Percentiles rank a stretch among this genome's conserved stretches.
Evolutionary conservation across 2,797 vertebrate genomes (phyloP).

Genomic region (Chromobotia macracanthus): DNA sequence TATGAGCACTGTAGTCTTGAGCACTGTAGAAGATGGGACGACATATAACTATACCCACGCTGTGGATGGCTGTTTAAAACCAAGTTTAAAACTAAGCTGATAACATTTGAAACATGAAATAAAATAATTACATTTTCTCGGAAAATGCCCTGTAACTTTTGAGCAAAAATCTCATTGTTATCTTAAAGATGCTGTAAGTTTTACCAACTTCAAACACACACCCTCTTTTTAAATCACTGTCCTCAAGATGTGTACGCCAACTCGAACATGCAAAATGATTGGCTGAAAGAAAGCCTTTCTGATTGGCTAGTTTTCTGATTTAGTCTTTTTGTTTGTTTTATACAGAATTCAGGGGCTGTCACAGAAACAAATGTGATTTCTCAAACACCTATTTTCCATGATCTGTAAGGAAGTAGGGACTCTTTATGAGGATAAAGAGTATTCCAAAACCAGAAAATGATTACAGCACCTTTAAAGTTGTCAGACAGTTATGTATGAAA

Average conservation of each 20-base stretch:
- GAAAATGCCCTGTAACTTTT: neutral
- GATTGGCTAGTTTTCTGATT: neutral
- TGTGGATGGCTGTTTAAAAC: slow-evolving; percentile 9
- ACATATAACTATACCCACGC: neutral
- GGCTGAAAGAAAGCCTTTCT: neutral
- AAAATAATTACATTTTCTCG: neutral
- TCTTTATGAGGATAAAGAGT: neutral
- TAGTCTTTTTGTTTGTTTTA: neutral
- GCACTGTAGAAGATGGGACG: neutral
- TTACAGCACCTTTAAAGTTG: slow-evolving; percentile 41
- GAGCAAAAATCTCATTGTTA: neutral
- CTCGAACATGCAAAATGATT: neutral
- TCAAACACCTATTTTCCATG: slow-evolving; percentile 26
- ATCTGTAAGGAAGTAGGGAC: no score
- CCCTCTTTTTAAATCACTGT: neutral
- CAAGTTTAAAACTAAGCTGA: neutral
- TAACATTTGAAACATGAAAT: neutral
- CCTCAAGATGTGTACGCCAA: neutral
- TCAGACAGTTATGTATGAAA: neutral
- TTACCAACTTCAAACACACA: no score
- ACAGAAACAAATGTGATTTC: slow-evolving; percentile 14
- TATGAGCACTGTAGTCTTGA: slow-evolving; percentile 26
- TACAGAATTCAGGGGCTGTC: neutral
- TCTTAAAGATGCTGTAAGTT: slow-evolving; percentile 18
- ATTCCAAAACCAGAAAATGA: neutral